phyloP scores from a whole-genome alignment of 1,140 invertebrate species.

The Drosophila miranda region DNA sequence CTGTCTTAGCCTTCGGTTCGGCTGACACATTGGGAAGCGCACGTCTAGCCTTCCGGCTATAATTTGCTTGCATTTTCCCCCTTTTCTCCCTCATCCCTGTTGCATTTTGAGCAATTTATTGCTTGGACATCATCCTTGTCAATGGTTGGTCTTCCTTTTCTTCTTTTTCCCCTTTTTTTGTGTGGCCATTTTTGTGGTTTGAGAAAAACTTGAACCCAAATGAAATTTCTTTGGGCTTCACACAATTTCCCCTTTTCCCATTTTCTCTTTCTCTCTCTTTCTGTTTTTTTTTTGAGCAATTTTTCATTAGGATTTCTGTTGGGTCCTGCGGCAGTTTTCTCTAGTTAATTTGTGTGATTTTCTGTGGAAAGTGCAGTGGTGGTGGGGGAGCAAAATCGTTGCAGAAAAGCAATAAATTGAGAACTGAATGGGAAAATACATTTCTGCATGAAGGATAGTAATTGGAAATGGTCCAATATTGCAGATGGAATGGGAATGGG shows the following conservation, averaged over 20 bases:
- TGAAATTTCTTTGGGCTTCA: constrained; percentile 35
- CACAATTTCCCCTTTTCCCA: not conserved
- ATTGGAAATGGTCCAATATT: constrained; percentile 1
- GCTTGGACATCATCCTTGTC: constrained; percentile 47
- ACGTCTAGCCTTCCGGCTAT: constrained; percentile 38
- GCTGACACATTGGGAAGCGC: not conserved
- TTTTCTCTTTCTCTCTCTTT: not conserved
- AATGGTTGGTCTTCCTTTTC: constrained; percentile 17
- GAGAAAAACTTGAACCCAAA: constrained; percentile 49
- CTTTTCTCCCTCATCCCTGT: not conserved
- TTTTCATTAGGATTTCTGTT: constrained; percentile 70
- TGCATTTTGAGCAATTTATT: constrained; percentile 75
- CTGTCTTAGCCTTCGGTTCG: constrained; percentile 3
- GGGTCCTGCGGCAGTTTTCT: constrained; percentile 73
- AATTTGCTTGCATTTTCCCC: constrained; percentile 66
- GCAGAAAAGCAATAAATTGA: constrained; percentile 20
- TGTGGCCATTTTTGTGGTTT: constrained; percentile 47
- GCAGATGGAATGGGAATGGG: not conserved
- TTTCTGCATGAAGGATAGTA: not conserved
- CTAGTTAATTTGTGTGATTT: constrained; percentile 78
- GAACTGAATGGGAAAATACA: not conserved
- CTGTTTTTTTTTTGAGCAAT: constrained; percentile 29
- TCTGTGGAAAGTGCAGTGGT: constrained; percentile 36
- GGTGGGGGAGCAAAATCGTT: not conserved
- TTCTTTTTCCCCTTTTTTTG: not conserved